Base-by-base conservation (phyloP, 2,888 invertebrate species). In the Hesperia comma region DNA sequence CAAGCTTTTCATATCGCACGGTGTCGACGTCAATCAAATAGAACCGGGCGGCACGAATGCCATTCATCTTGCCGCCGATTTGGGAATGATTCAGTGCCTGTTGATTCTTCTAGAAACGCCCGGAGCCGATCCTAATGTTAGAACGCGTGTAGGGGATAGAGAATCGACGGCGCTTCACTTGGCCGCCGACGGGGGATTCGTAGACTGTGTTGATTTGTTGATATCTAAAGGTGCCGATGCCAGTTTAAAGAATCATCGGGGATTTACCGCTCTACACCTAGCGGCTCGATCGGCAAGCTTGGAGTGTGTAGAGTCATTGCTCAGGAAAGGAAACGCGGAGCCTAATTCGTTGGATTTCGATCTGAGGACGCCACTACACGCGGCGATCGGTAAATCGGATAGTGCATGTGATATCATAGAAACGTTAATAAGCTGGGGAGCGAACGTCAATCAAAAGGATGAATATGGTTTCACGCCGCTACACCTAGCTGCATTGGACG, bases 101-200 rank as follows among this genome's bases (percentile, higher is more conserved):
- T 93, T 95, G 73, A 95, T 96, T 73, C 93, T 98, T 72, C 83
- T 97, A 49, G 95, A 96, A 74, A 95, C 95, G 6, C 95, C 96
- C 57, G 94, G 95, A 69, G 94, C 95, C 0, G 95, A 96, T 77
- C 93, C 96, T 0, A 95, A 97, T 76, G 94, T 95, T 0, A 93
- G 95, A 70, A 96, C 96, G 53, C 90, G 94, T 70, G 94, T 94
- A 37, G 94, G 95, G 6, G 96, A 95, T 67, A 95, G 96, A 75
- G 96, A 96, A 71, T 95, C 96, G 12, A 97, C 96, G 0, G 95
- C 97, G 0, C 80, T 97, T 64, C 98, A 98, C 90, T 89, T 98
- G 71, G 97, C 98, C 0, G 97, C 98, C 0, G 98, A 98, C 80
- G 96, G 97, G 67, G 97, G 98, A 1, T 96, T 96, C 79, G 94